Conservation (phyloP, 2,113 vertebrate species). For the Leiothrix lutea region DNA sequence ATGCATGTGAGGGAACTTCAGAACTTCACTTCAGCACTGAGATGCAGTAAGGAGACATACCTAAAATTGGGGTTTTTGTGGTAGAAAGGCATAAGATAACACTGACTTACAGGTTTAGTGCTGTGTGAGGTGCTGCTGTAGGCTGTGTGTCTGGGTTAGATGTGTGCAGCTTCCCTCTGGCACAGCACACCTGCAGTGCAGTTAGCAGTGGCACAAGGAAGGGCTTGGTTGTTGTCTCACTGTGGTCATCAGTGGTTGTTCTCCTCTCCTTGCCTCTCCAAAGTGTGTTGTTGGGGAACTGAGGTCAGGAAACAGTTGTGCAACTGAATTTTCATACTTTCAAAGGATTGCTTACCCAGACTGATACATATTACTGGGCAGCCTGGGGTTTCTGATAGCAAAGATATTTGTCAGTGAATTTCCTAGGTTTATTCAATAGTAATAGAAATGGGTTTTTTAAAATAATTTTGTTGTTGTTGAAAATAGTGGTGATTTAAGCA, state of each 20-base stretch:
- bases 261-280: background rate
- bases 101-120: background rate
- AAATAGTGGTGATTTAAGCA: background rate
- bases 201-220: background rate
- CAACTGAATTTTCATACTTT: background rate
- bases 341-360: background rate
- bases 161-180: background rate
- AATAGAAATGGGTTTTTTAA: background rate
- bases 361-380: fast-evolving
- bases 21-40: background rate
- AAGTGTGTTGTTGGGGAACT: background rate
- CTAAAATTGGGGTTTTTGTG: background rate
- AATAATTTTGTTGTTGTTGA: background rate
- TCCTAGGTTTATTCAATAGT: background rate
- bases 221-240: background rate
- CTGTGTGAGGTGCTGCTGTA: background rate
- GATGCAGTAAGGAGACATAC: background rate
- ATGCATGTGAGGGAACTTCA: background rate
- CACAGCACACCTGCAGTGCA: background rate
- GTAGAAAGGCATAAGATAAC: background rate
- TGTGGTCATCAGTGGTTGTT: fast-evolving
- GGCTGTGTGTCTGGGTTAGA: background rate
- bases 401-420: background rate
- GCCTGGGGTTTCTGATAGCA: background rate
- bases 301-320: background rate